These are phyloP conservation scores for Sericinus montela DNA, from an alignment of 2,888 invertebrate species.

Conservation along the genomic window DNA sequence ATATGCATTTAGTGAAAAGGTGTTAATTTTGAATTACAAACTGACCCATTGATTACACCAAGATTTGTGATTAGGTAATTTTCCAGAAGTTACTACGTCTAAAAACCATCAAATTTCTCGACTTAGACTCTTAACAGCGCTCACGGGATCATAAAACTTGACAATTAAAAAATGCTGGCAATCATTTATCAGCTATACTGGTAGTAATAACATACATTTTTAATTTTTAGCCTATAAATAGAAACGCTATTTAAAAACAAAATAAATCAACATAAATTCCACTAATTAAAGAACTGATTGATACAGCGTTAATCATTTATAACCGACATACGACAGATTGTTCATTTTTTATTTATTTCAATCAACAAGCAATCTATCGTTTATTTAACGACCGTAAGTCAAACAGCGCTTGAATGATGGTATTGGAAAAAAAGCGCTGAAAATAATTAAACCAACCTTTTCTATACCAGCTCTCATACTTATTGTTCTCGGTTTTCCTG, in stretches of 20 bases:
- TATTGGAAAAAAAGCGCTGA: conserved; percentile 15
- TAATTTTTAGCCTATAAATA: no score
- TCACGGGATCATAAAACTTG: no score
- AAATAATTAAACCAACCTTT: conserved; percentile 38
- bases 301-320: conserved; percentile 14
- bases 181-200: no score
- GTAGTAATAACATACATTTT: no score
- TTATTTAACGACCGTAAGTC: conserved; percentile 5
- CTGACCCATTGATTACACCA: no score
- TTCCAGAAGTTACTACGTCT: no score
- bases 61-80: no score
- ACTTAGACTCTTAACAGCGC: no score
- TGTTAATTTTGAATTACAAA: no score
- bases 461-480: conserved; percentile 49
- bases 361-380: conserved; percentile 18
- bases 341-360: conserved; percentile 17
- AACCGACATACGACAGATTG: conserved; percentile 7
- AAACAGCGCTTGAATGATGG: not conserved
- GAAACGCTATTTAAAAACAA: not conserved
- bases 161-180: no score
- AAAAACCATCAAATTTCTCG: no score
- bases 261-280: conserved; percentile 9
- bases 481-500: conserved; percentile 72
- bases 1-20: no score
- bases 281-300: conserved; percentile 14